phyloP scores from a whole-genome alignment of 2,888 invertebrate genomes.

The Crematogaster levior region DNA sequence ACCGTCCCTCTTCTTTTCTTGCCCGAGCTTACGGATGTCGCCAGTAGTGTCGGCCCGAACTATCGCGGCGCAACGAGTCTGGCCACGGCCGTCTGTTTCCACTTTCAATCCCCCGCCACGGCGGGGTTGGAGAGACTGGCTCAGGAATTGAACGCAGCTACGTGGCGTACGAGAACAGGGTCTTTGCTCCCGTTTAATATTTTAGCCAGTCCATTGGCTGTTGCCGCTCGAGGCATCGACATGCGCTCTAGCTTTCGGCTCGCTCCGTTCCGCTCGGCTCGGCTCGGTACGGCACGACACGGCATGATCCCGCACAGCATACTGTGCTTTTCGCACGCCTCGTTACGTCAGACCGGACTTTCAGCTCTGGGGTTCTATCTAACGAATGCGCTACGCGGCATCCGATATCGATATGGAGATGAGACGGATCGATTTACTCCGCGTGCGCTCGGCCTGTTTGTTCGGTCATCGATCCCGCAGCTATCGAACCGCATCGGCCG shows the following conservation, averaged over 20 bases:
- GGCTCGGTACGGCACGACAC: conserved; percentile 9
- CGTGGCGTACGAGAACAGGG: conserved; percentile 79
- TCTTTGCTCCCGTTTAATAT: conserved; percentile 85
- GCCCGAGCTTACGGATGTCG: conserved; percentile 67
- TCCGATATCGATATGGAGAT: conserved; percentile 66
- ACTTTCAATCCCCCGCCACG: conserved; percentile 53
- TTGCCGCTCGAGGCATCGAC: conserved; percentile 80
- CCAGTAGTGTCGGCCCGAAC: conserved; percentile 59
- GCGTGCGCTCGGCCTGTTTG: conserved; percentile 52
- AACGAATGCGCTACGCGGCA: conserved; percentile 42
- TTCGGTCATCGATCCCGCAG: conserved; percentile 53
- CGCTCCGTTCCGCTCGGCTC: conserved; percentile 5
- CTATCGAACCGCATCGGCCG: conserved; percentile 24
- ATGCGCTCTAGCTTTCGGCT: conserved; percentile 75
- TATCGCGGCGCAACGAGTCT: conserved; percentile 31
- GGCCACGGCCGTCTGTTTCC: conserved; percentile 62
- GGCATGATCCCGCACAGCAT: conserved; percentile 21
- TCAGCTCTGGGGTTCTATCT: conserved; percentile 64
- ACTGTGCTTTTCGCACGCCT: conserved; percentile 53
- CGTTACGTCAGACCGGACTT: conserved; percentile 66
- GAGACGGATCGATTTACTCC: conserved; percentile 65
- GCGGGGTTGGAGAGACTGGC: conserved; percentile 46
- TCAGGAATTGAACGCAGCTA: conserved; percentile 73
- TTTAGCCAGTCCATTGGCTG: conserved; percentile 84
- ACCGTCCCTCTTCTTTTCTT: conserved; percentile 50